A percentile compares a stretch with the other conserved stretches of the same genome.
Evolutionary conservation across 2,797 vertebrate genomes (phyloP).

Genomic region (Clamator glandarius): DNA sequence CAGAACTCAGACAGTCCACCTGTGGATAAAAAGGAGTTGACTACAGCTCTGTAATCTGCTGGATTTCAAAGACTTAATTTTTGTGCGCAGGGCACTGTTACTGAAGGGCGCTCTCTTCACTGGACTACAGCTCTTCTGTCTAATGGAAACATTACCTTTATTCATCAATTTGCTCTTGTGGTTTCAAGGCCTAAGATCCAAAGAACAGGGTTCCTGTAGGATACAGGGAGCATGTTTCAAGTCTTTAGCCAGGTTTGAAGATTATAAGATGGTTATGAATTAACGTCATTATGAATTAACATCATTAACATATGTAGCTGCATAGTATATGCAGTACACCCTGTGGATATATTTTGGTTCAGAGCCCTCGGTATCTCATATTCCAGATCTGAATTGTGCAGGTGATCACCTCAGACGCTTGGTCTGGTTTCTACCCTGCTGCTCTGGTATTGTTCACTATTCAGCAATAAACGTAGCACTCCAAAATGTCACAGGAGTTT

Average conservation of each 20-base stretch:
- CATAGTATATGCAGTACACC: not conserved
- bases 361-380: not conserved
- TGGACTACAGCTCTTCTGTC: not conserved
- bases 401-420: not conserved
- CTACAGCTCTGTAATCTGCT: not conserved
- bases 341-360: not conserved
- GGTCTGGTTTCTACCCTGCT: not conserved
- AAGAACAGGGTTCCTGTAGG: not conserved
- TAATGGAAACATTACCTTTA: not conserved
- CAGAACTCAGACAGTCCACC: constrained; percentile 1
- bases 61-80: not conserved
- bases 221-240: not conserved
- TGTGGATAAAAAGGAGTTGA: not conserved
- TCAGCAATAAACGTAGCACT: not conserved
- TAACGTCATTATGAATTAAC: too few relatives aligned
- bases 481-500: not conserved
- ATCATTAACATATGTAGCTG: not conserved
- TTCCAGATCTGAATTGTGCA: not conserved
- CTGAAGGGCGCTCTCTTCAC: not conserved
- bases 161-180: not conserved
- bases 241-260: not conserved
- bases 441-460: not conserved
- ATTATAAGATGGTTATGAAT: too few relatives aligned
- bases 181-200: not conserved
- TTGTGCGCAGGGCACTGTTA: not conserved